Evolutionary conservation across 2,888 invertebrate species (phyloP).

Genomic region (Plagodis pulveraria): DNA sequence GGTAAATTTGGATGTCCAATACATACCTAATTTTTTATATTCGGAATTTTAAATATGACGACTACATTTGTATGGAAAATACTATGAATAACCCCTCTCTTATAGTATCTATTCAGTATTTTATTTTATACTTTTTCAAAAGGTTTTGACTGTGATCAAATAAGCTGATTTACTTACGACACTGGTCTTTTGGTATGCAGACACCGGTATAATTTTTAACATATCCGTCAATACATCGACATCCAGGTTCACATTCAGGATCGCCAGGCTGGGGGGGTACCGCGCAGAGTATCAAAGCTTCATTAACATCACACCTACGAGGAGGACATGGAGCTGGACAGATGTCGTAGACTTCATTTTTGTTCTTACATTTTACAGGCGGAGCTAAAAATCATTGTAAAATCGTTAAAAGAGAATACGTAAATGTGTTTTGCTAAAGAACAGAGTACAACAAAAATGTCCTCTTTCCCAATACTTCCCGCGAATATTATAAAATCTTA

Average conservation of each 20-base stretch:
- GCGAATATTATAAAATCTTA: no score
- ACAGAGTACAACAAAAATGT: no score
- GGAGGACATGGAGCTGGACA: slow-evolving; percentile 44
- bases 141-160: neutral
- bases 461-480: no score
- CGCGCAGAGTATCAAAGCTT: slow-evolving; percentile 37
- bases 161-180: neutral
- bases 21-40: no score
- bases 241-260: slow-evolving; percentile 43
- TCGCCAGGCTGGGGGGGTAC: slow-evolving; percentile 47
- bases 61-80: no score
- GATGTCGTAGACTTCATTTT: slow-evolving; percentile 43
- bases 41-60: no score
- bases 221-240: slow-evolving; percentile 49
- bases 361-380: slow-evolving; percentile 29
- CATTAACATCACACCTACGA: slow-evolving; percentile 43
- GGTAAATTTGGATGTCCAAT: no score
- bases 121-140: no score
- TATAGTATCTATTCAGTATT: no score
- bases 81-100: no score
- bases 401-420: neutral
- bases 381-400: neutral
- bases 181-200: slow-evolving; percentile 24
- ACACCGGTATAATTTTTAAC: slow-evolving; percentile 36
- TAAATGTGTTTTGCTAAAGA: no score